Evolutionary conservation across 1,140 invertebrate species (phyloP).

Genomic region (Tetragnatha versicolor): DNA sequence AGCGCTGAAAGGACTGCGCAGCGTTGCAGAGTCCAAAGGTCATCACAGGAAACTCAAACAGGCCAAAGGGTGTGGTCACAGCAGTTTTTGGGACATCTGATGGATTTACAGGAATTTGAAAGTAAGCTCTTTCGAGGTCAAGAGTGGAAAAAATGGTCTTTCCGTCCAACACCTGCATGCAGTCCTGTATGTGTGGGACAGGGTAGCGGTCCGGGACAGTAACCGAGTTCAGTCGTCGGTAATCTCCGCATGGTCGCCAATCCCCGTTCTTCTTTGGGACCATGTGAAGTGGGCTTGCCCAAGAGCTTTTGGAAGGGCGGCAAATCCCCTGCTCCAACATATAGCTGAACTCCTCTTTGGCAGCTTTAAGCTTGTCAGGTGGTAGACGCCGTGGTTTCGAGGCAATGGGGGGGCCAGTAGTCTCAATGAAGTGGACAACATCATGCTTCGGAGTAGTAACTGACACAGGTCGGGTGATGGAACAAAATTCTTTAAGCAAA

Average conservation of each 20-base stretch:
- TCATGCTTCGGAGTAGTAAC: constrained; percentile 24
- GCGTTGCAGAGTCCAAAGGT: constrained; percentile 52
- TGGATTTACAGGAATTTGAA: constrained; percentile 25
- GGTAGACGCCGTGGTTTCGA: neutral
- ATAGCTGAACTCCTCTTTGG: constrained; percentile 35
- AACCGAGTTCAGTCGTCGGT: constrained; percentile 24
- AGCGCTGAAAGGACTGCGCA: constrained; percentile 37
- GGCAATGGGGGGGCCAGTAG: constrained; percentile 14
- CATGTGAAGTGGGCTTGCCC: constrained; percentile 58
- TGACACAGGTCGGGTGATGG: constrained; percentile 55
- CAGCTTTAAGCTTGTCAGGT: constrained; percentile 22
- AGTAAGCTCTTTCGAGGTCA: constrained; percentile 28
- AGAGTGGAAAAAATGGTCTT: neutral
- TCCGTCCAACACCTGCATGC: constrained; percentile 24
- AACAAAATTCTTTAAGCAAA: constrained; percentile 52
- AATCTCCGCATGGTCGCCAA: constrained; percentile 48
- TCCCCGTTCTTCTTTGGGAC: constrained; percentile 56
- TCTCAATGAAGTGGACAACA: constrained; percentile 32
- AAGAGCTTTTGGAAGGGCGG: constrained; percentile 53
- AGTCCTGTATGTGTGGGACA: constrained; percentile 44
- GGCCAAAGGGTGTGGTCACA: constrained; percentile 37
- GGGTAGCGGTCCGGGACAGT: constrained; percentile 47
- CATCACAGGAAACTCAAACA: constrained; percentile 50
- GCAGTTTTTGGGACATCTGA: constrained; percentile 47
- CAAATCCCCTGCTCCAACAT: constrained; percentile 48